Base-by-base conservation (phyloP, 53 echinoderm and acorn worm genomes). In the Pentamera pediparva region DNA sequence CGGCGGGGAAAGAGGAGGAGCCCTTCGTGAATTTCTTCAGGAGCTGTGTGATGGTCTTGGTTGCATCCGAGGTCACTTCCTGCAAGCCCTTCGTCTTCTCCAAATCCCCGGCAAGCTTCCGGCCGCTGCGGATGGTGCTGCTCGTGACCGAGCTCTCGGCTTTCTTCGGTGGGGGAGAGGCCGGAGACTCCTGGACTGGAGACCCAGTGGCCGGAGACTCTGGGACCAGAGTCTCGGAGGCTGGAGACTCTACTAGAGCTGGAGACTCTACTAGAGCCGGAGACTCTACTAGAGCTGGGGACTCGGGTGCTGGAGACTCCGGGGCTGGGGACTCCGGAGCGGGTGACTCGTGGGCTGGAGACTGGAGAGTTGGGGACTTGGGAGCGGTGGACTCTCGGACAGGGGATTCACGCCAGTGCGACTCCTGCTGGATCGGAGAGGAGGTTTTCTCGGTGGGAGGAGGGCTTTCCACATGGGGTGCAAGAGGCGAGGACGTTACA, bases 41-140 rank as follows among this genome's bases (percentile, higher is more conserved):
- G 79, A 92, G 60, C 82, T 92, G 67, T 20, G 84, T 92, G 39
- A 92, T 78, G 63, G 87, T 78, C 70, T 81, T 61, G 75, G 69
- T 81, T 62, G 75, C 84, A 53, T 77, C 81, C 4, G 78, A 84
- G 27, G 84, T 77, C 39, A 78, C 81, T 12, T 28, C 62, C 41
- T 39, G 62, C 27, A 79, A 12, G 38, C 34, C 37, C 53, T 53
- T 72, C 0, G 10, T 28, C 2, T 33, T 62, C 59, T 31, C 38
- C n/a, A n/a, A n/a, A 11, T 37, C 78, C 62, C 24, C 54, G 49
- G 70, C 78, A 12, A 15, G 39, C 20, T 51, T 51, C 15, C 52
- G 12, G 11, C 32, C 7, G 61, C 32, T 32, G 61, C 61, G 27
- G 10, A 17, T 10, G 30, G 17, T 50, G 50, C 48, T 70, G 35